Evolutionary conservation across 2,888 invertebrate species (phyloP), one percentile per base, ranked within the genome.

Genomic region (Cabera pusaria): DNA sequence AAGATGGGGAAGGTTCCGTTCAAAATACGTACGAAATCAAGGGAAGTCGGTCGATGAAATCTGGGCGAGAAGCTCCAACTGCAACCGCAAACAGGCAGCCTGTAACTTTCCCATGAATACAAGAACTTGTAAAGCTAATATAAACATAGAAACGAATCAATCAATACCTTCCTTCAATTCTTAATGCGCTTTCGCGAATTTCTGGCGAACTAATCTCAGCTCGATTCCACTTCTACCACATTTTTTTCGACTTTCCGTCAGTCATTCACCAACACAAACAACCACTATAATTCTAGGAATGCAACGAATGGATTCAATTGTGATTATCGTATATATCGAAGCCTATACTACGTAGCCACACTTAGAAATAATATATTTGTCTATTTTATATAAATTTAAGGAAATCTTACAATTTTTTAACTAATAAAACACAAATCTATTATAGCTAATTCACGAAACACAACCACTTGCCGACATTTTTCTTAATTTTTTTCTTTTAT

Each of bases 401-500:
- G 7, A 20, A 40, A 28, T 19, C 8, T 20, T 1, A 25, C n/a
- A 10, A 39, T 9, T 23, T 18, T 5, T 12, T 12, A 18, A 5
- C 6, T 23, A 39, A 10, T 26, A 31, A 43, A 46, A 36, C 27
- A 44, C 34, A 31, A 34, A 48, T 52, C 45, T 49, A 64, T 59
- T 14, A 43, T 66, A 60, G 73, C 72, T 63, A n/a, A 64, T 72
- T 56, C 65, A 76, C 58, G 56, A 75, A 59, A 64, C 71, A 79
- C 79, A 72, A 75, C 74, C 71, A 76, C 71, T 71, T 60, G 64
- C 75, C 72, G 77, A 82, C 83, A 82, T 82, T 71, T 82, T 81
- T 65, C 32, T 39, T 54, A 53, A 43, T 48, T 38, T 32, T 27
- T 42, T 24, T 23, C 35, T 42, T 29, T 20, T 40, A 31, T 25